phyloP scores from a whole-genome alignment of 2,113 vertebrate genomes.

The Trachemys scripta region DNA sequence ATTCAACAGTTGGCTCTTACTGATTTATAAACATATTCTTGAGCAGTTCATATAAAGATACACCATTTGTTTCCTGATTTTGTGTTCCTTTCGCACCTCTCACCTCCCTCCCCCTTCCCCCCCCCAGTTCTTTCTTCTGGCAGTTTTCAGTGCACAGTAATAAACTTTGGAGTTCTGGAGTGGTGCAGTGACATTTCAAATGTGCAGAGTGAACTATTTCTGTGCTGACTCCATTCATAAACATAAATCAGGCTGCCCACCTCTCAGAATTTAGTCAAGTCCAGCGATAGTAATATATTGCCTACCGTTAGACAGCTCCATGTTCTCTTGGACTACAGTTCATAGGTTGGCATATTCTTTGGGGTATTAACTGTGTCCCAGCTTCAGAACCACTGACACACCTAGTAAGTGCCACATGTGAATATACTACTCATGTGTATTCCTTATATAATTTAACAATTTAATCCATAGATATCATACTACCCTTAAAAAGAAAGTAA shows the following conservation, averaged over 20 bases:
- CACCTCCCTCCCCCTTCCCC: too few species aligned
- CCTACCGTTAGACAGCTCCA: background rate
- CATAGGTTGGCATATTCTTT: background rate
- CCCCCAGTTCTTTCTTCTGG: background rate
- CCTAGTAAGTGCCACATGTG: background rate
- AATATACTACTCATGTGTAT: background rate
- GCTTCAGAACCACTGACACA: background rate
- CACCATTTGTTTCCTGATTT: background rate
- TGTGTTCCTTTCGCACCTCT: background rate
- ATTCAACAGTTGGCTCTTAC: background rate
- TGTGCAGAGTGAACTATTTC: background rate
- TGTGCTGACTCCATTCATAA: background rate
- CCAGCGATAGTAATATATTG: background rate
- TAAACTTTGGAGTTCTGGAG: background rate
- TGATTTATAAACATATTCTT: background rate
- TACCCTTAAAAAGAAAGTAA: background rate
- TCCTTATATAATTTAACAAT: background rate
- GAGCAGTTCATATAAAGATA: background rate
- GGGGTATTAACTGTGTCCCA: background rate
- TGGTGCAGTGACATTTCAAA: background rate
- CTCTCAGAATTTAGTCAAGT: background rate
- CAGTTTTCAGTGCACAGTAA: background rate
- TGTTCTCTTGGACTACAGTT: background rate
- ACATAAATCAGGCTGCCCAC: background rate
- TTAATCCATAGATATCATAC: background rate